Percentiles rank a stretch among this genome's conserved stretches.
These are phyloP conservation scores for Tangara arthus DNA, from an alignment of 2,797 vertebrate genomes.

Conservation along the genomic window DNA sequence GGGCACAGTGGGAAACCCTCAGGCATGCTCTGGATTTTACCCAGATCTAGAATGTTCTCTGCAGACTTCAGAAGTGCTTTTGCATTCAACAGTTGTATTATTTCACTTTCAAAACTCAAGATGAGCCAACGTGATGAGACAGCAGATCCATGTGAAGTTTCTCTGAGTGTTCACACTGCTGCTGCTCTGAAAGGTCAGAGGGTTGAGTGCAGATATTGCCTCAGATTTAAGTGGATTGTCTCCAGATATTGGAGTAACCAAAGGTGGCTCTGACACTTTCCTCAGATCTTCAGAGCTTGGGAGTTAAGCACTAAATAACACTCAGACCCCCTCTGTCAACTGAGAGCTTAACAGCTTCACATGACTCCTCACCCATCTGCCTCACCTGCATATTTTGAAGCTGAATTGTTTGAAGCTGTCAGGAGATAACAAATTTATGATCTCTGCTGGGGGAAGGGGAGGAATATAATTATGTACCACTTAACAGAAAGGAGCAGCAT, in stretches of 20 bases:
- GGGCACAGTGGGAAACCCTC: background rate
- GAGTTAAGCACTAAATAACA: background rate
- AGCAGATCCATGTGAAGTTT: background rate
- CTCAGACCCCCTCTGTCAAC: background rate
- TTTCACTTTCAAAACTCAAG: background rate
- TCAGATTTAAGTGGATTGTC: background rate
- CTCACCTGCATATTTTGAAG: background rate
- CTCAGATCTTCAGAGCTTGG: background rate
- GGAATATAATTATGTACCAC: conserved; percentile 2
- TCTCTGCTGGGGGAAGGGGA: background rate
- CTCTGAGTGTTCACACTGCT: background rate
- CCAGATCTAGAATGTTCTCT: background rate
- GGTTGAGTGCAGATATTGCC: background rate
- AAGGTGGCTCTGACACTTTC: background rate
- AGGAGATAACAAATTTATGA: conserved; percentile 1
- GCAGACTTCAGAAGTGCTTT: background rate
- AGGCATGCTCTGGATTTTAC: background rate
- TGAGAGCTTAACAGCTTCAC: background rate
- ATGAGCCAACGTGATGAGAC: background rate
- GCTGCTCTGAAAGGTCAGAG: background rate
- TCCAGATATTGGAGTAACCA: background rate
- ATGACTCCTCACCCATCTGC: background rate
- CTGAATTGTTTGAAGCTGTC: conserved; percentile 41
- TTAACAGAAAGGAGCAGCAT: background rate
- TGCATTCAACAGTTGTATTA: background rate